Conservation (phyloP, 2,113 vertebrate species). For the Pluvianellus socialis region DNA sequence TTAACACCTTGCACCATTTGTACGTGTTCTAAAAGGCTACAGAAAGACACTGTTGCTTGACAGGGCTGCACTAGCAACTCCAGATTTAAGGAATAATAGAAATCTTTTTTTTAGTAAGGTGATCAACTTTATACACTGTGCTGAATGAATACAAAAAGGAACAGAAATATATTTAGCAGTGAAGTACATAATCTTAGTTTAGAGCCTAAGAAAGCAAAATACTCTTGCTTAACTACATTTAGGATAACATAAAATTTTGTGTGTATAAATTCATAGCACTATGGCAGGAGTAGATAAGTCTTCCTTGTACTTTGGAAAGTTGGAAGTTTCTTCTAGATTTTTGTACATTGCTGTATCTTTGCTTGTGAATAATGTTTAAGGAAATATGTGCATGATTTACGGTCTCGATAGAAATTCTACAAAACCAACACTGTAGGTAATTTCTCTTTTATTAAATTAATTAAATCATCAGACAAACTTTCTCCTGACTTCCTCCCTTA, state of each 20-base stretch:
- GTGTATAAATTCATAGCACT: neutral
- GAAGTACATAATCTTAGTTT: neutral
- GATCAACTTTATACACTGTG: neutral
- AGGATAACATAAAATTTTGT: neutral
- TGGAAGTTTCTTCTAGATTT: neutral
- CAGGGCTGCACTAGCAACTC: neutral
- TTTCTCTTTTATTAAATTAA: constrained; percentile 21
- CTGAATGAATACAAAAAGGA: neutral
- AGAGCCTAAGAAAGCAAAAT: neutral
- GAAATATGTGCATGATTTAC: neutral
- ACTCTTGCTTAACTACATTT: neutral
- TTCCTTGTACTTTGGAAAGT: neutral
- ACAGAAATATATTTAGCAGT: neutral
- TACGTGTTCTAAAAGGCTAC: neutral
- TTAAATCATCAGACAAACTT: neutral
- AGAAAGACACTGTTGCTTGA: neutral
- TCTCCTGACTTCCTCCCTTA: neutral
- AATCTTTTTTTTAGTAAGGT: neutral
- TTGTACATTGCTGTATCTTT: neutral
- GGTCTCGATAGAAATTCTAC: neutral
- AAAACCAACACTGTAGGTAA: neutral
- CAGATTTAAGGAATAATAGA: neutral
- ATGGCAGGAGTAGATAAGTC: neutral
- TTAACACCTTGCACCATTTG: constrained; percentile 65
- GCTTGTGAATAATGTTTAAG: neutral